These are phyloP conservation scores for Cephus pulcher DNA, from an alignment of 2,888 invertebrate species.

Conservation along the genomic window DNA sequence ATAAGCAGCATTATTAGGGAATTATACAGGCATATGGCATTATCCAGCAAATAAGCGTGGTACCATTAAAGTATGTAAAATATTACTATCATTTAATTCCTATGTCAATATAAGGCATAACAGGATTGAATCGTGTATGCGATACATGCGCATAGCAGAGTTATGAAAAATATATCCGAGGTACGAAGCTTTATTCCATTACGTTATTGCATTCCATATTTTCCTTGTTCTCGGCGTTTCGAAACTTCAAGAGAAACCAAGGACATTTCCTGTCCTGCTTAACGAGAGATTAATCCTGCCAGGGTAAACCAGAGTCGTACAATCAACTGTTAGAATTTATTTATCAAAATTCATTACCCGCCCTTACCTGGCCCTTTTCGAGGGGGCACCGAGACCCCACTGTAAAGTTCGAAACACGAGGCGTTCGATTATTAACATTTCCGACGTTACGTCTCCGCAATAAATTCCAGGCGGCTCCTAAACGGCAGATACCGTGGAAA, in stretches of 20 bases:
- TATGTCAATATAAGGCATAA: no score
- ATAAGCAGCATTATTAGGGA: not conserved
- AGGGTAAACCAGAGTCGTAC: not conserved
- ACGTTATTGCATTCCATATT: not conserved
- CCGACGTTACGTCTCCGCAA: not conserved
- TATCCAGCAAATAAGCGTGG: not conserved
- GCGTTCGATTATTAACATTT: not conserved
- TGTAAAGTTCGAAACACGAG: not conserved
- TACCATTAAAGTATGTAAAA: no score
- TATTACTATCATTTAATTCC: no score
- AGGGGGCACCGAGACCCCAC: not conserved
- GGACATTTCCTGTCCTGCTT: not conserved
- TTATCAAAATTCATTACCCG: not conserved
- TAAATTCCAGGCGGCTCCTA: not conserved
- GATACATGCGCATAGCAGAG: not conserved
- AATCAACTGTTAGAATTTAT: not conserved
- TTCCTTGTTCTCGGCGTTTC: not conserved
- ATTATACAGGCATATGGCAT: not conserved
- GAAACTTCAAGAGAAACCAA: not conserved
- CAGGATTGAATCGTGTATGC: not conserved
- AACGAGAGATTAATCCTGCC: not conserved
- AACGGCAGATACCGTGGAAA: slow-evolving; percentile 17
- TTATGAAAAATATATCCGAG: not conserved
- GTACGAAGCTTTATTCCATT: not conserved
- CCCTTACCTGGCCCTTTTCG: not conserved